Conservation (phyloP, 2,113 vertebrate genomes). For the Martes martes region DNA sequence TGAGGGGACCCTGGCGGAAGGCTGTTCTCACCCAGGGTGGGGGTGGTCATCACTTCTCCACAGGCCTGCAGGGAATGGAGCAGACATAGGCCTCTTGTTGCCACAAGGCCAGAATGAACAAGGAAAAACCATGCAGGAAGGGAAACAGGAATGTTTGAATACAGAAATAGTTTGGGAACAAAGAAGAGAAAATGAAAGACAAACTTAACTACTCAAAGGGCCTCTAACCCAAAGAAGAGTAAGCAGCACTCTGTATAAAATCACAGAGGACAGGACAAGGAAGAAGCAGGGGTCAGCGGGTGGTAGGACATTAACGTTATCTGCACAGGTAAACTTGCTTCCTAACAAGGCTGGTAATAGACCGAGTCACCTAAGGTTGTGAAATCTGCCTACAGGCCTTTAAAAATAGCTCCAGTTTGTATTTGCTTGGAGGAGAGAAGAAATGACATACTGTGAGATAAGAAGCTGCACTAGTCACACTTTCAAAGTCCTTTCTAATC, state of each 20-base stretch:
- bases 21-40: neutral
- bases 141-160: neutral
- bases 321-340: neutral
- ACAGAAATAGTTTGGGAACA: slow-evolving; percentile 9
- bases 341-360: neutral
- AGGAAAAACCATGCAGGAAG: neutral
- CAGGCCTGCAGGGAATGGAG: neutral
- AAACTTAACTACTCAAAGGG: neutral
- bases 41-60: neutral
- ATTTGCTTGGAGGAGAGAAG: neutral
- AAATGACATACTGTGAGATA: neutral
- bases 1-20: neutral
- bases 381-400: neutral
- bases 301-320: neutral
- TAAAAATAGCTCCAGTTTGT: neutral
- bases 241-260: neutral
- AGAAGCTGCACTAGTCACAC: neutral
- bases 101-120: neutral
- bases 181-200: slow-evolving; percentile 9
- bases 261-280: neutral
- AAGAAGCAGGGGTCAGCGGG: neutral
- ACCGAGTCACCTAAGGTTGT: neutral
- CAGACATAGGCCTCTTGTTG: neutral
- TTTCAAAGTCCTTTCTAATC: neutral
- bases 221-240: neutral